Evolutionary conservation across 2,113 vertebrate genomes (phyloP), one percentile per base, ranked within the genome.

Genomic region (Ascaphus truei): DNA sequence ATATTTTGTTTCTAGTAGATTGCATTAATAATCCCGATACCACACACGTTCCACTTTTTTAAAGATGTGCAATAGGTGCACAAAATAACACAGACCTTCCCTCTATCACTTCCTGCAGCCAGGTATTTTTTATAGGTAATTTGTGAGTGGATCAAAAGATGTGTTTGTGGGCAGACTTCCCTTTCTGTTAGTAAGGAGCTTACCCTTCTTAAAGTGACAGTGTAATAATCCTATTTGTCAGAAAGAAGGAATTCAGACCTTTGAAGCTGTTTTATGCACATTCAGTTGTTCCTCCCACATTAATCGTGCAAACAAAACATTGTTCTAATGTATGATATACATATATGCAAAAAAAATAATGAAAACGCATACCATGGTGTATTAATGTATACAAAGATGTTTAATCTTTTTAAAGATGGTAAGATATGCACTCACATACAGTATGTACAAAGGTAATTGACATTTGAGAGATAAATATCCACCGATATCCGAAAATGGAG

Each of bases 61-160:
- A 72, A 13, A 75, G 50, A 33, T 29, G 22, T 18, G 62, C 34
- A 37, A 60, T 50, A 53, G n/a, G n/a, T n/a, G n/a, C n/a, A n/a
- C n/a, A n/a, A n/a, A n/a, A n/a, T n/a, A n/a, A 68, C 71, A 48
- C 12, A 62, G 16, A 27, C 12, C 20, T 16, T 39, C 29, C 59
- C 29, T 26, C 30, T 26, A 16, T 5, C 50, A 29, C 33, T 22
- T 18, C 26, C n/a, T 45, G 77, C 74, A 47, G 66, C 72, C 65
- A 62, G 29, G 74, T 81, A 80, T 74, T 78, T 68, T 75, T 71
- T 63, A 76, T 67, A 80, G 82, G 78, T 86, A 85, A 86, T 92
- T 93, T 88, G 82, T 92, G 90, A 92, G 92, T 93, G 91, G 84
- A 72, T 77, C 75, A 79, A 76, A 77, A 85, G 69, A 72, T 80